Base-by-base conservation (phyloP, 1,140 invertebrate species). In the Bombus waltoni region DNA sequence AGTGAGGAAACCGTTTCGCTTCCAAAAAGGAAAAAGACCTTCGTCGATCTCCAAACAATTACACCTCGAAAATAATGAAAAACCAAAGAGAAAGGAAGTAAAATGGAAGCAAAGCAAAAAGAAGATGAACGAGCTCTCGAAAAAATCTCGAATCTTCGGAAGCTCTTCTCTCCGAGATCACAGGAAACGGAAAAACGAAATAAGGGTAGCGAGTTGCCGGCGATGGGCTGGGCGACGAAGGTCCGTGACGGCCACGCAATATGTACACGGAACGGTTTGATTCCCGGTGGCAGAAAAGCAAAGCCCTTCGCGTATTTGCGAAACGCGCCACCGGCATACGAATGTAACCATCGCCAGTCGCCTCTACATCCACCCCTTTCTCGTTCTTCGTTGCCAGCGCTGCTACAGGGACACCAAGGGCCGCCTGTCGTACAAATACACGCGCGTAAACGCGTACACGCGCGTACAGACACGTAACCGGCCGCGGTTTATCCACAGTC, bases 401-500 rank as follows among this genome's bases (percentile, higher is more conserved):
- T 53, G 47, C 47, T 53, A 53, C 47, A 53, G 47, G 47, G 47
- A 22, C 47, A 22, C 47, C 59, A 13, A 62, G 59, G 28, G 59
- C 28, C 59, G 47, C 15, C 1, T 18, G 47, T 38, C 38, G 47
- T 53, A 53, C 22, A 62, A n/a, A 28, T 28, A 62, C 59, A n/a
- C 28, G 8, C 57, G 47, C 25, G 32, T 57, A 81, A 82, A 74
- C 72, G 71, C n/a, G 53, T 53, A 76, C 70, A 78, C 62, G 83
- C 70, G 86, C 68, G 74, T 47, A 40, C 42, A 57, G 57, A 88
- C 81, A 87, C 87, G 88, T 86, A 89, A 77, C 81, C 81, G 32
- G 15, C 65, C 32, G 65, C 86, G 88, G 92, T 92, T 92, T 94
- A 94, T 93, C 90, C 91, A 91, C 90, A 94, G 93, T 94, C 94